Base-by-base conservation (phyloP, 2,888 invertebrate species). In the Chaitophorus viminalis region DNA sequence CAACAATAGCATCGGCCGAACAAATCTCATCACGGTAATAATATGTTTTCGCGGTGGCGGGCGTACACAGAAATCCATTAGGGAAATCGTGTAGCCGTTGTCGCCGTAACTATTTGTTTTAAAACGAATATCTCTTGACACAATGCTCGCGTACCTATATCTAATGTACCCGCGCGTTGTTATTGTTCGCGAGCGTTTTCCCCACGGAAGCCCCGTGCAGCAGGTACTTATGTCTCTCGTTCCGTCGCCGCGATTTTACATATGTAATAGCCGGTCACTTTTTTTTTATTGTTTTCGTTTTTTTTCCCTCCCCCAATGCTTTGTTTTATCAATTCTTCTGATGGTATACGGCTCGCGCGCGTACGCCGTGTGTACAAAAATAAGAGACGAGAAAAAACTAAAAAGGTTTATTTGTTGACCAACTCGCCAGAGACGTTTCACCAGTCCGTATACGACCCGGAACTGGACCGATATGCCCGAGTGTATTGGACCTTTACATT, bases 351-450 rank as follows among this genome's bases (percentile, higher is more conserved):
- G 29, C 0, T 3, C 46, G n/a, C 21, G 25, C 17, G 18, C n/a
- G 52, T 21, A 1, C 46, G 46, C 46, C 46, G 14, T 14, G 29
- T 33, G 29, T 33, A 82, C 65, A 70, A 31, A 46, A 82, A 70
- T 0, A 82, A 74, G 33, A 52, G 33, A 82, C 70, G 33, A 14
- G 46, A 74, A 82, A n/a, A n/a, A n/a, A n/a, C n/a, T n/a, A n/a
- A n/a, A n/a, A 82, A 72, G 82, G 82, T 82, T 54, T 82, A 54
- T 82, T 82, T 74, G 74, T 46, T 36, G 82, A 74, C 33, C 46
- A 21, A 25, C 78, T 78, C 82, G 18, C 82, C 54, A 82, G 82
- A 72, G 82, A 82, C 82, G 31, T 74, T 3, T 46, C 52, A 4
- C 33, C 33, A n/a, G 60, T 36, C 33, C n/a, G 74, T n/a, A 25